These are phyloP conservation scores for Setophaga kirtlandii DNA, from an alignment of 2,113 vertebrate species.

Conservation along the genomic window DNA sequence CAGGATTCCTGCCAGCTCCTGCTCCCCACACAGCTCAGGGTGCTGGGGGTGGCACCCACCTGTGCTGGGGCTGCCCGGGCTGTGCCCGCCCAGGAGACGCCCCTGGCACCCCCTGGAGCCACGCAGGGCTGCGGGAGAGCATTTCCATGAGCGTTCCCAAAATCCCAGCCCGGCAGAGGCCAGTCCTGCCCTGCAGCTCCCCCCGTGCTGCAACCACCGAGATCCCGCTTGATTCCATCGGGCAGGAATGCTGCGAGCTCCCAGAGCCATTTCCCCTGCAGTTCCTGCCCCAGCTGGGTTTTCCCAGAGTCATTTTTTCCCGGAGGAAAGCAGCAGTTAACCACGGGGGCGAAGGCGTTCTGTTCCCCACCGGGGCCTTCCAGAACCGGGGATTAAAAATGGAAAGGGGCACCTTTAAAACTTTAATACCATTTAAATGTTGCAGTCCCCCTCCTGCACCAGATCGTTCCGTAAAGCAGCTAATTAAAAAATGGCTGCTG, in stretches of 20 bases:
- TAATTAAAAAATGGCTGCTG: slow-evolving; percentile 81
- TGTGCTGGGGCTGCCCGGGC: rapidly evolving
- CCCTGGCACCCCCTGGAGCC: rapidly evolving
- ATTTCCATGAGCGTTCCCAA: rapidly evolving
- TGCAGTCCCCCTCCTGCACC: slow-evolving; percentile 34
- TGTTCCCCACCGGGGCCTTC: neutral
- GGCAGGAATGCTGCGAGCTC: neutral
- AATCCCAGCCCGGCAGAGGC: neutral
- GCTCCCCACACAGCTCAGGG: neutral
- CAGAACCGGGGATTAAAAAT: neutral
- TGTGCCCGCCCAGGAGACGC: neutral
- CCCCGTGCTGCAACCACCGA: neutral
- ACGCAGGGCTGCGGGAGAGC: rapidly evolving
- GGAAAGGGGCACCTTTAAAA: slow-evolving; percentile 55
- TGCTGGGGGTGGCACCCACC: neutral
- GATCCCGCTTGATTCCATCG: neutral
- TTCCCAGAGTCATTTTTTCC: neutral
- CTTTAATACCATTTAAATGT: slow-evolving; percentile 40
- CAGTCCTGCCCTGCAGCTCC: rapidly evolving
- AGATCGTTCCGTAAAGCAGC: slow-evolving; percentile 66
- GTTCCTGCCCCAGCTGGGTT: neutral
- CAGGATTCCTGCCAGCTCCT: neutral
- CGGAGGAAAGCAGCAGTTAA: neutral
- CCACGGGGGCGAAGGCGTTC: neutral
- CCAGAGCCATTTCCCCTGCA: neutral